Evolutionary conservation across 2,113 vertebrate species (phyloP), one percentile per base, ranked within the genome.

Genomic region (Hemiprocne comata): DNA sequence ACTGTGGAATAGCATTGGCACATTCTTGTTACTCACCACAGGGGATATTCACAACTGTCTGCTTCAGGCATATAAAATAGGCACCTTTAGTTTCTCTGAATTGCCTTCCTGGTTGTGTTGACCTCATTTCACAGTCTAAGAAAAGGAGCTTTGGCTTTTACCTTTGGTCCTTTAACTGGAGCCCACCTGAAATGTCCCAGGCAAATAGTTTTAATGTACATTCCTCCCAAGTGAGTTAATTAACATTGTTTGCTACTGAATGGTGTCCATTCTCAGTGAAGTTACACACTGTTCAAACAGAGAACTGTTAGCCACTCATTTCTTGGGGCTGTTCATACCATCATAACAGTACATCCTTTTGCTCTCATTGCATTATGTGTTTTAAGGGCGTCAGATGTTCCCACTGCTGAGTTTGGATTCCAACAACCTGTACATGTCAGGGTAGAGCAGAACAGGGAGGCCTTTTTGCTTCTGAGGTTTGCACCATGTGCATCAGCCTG

Each of bases 41-140:
- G 91, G 96, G 42, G 80, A 86, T 67, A 77, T 89, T 94, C 86
- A 92, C 69, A 90, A 90, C 86, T 92, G 69, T 89, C 86, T 95
- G 70, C 48, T 87, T 92, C 80, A 93, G 61, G 73, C 83, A 87
- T 93, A 90, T 78, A 84, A 95, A 96, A 93, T 65, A 94, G 70
- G 73, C 29, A 53, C 77, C 33, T 92, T 86, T 64, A 84, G 60
- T 64, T 94, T 86, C 38, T 72, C 33, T 89, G 83, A 74, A 77
- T 61, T 93, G 24, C 53, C 17, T 86, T 89, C 51, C 85, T 94
- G 11, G 20, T 92, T 93, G 38, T 13, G 17, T 60, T 92, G 90
- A 64, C 69, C 61, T 96, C 46, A 80, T 86, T 96, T 78, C 76
- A 71, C 34, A 81, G 61, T 44, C 26, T 81, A 26, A 1, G 2